Evolutionary conservation across 1,140 invertebrate genomes (phyloP).

Genomic region (Bombus confusus): DNA sequence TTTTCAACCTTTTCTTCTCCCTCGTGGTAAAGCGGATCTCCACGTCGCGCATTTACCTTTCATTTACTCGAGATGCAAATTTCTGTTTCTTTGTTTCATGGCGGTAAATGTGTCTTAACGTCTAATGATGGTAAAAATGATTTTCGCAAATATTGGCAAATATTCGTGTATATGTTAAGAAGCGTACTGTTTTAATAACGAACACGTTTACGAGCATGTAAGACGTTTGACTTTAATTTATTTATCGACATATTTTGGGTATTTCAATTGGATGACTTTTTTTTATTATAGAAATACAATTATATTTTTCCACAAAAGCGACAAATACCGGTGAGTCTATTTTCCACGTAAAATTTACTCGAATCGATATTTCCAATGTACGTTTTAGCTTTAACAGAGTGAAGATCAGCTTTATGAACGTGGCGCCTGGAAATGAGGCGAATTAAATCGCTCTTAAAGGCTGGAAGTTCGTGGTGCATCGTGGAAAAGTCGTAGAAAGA

Average conservation of each 20-base stretch:
- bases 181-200: too few species aligned
- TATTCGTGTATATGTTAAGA: too few species aligned
- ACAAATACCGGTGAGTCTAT: too few species aligned
- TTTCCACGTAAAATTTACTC: neutral
- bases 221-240: too few species aligned
- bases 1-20: neutral
- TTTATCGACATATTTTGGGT: too few species aligned
- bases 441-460: neutral
- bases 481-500: neutral
- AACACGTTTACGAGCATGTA: too few species aligned
- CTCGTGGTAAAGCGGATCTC: conserved; percentile 22
- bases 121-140: neutral
- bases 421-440: neutral
- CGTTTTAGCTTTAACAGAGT: neutral
- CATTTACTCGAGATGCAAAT: conserved; percentile 14
- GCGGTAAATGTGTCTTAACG: neutral
- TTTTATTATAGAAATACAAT: too few species aligned
- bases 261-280: too few species aligned
- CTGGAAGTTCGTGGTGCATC: neutral
- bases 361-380: neutral
- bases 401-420: neutral
- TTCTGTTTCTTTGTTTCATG: neutral
- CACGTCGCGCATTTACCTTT: conserved; percentile 32
- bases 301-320: too few species aligned
- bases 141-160: neutral